A percentile compares a stretch with the other conserved stretches of the same genome.
phyloP scores from a whole-genome alignment of 64 coral and sea anemone species.

The Hydrozoanthus tunicans region DNA sequence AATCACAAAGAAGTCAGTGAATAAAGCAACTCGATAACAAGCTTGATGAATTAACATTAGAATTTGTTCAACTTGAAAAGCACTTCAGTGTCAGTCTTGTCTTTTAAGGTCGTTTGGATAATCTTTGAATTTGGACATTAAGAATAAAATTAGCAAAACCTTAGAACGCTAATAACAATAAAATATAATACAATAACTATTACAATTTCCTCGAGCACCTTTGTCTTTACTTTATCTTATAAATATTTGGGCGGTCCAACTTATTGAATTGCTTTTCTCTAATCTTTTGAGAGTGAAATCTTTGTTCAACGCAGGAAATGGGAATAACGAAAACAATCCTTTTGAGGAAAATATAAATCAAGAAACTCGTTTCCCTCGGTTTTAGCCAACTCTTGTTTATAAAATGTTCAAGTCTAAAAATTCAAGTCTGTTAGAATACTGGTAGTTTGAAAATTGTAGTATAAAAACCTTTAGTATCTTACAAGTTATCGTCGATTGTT shows the following conservation, averaged over 20 bases:
- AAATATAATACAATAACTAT: conserved; percentile 64
- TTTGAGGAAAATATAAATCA: conserved; percentile 23
- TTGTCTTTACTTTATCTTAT: conserved; percentile 60
- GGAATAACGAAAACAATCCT: conserved; percentile 48
- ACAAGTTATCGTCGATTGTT: conserved; percentile 46
- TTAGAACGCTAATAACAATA: conserved; percentile 47
- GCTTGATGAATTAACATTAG: conserved; percentile 17
- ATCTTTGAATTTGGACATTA: conserved; percentile 19
- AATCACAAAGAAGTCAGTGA: not conserved
- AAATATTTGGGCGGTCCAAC: conserved; percentile 62
- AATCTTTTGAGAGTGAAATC: conserved; percentile 58
- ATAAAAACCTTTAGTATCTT: conserved; percentile 49
- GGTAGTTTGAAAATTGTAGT: conserved; percentile 25
- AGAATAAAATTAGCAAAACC: conserved; percentile 51
- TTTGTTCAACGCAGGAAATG: conserved; percentile 57
- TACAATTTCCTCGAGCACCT: conserved; percentile 53
- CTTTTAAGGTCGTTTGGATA: not conserved
- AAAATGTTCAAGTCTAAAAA: not conserved
- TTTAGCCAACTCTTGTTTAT: conserved; percentile 1
- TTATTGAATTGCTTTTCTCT: conserved; percentile 43
- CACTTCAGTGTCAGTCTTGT: conserved; percentile 18
- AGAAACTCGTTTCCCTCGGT: conserved; percentile 14
- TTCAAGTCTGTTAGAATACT: conserved; percentile 4
- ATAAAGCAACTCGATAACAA: not conserved
- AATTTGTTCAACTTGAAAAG: conserved; percentile 48